phyloP scores from a whole-genome alignment of 2,888 invertebrate genomes.

The Caenorhabditis wallacei region DNA sequence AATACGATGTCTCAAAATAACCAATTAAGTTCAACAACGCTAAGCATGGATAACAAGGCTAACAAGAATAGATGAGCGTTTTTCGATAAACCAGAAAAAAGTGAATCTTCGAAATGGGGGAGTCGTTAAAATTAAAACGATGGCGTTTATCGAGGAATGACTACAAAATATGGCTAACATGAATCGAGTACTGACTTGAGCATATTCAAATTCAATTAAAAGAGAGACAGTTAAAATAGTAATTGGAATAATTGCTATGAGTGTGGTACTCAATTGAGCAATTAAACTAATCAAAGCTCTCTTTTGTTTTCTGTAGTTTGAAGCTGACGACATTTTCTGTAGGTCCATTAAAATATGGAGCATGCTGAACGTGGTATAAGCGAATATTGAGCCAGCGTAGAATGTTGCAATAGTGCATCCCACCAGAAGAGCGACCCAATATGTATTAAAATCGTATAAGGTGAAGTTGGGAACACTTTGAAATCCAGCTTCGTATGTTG shows the following conservation, averaged over 20 bases:
- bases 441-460: conserved; percentile 5
- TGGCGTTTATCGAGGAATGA: neutral
- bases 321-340: neutral
- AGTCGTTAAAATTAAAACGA: neutral
- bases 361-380: neutral
- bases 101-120: neutral
- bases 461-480: conserved; percentile 5
- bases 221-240: neutral
- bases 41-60: too few species aligned
- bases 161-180: neutral
- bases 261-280: neutral
- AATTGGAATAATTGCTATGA: conserved; percentile 3
- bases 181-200: neutral
- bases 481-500: neutral
- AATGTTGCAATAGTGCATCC: neutral
- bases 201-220: neutral
- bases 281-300: conserved; percentile 7
- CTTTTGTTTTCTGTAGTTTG: neutral
- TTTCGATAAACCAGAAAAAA: neutral
- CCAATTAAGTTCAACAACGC: too few species aligned
- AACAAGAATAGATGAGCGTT: neutral
- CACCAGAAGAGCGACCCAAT: neutral
- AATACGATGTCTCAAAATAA: too few species aligned
- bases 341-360: neutral
- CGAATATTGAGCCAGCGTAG: neutral